Evolutionary conservation across 2,888 invertebrate genomes (phyloP).

Genomic region (Pachycephus smyrnensis): DNA sequence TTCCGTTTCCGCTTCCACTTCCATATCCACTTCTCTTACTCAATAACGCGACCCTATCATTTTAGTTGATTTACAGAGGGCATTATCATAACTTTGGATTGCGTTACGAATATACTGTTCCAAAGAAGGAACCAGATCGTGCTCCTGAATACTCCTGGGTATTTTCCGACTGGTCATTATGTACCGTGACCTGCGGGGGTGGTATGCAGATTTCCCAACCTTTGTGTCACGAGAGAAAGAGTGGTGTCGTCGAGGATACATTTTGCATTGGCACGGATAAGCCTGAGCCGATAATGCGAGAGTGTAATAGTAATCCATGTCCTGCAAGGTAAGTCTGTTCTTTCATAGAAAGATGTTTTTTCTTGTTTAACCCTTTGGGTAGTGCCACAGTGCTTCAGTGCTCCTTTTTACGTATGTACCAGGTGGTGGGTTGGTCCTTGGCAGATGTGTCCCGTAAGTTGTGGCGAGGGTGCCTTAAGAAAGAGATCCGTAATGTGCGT

Average conservation of each 20-base stretch:
- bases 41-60: constrained; percentile 20
- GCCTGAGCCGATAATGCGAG: constrained; percentile 63
- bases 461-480: constrained; percentile 74
- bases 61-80: constrained; percentile 57
- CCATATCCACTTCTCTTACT: constrained; percentile 10
- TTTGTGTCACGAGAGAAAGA: constrained; percentile 73
- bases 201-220: constrained; percentile 74
- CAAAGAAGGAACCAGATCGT: constrained; percentile 71
- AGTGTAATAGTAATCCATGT: constrained; percentile 69
- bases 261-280: constrained; percentile 68
- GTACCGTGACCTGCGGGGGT: constrained; percentile 82
- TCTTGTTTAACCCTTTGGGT: not conserved
- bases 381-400: not conserved
- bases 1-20: constrained; percentile 9
- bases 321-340: constrained; percentile 64
- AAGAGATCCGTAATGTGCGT: constrained; percentile 80
- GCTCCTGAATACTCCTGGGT: constrained; percentile 79
- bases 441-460: constrained; percentile 84
- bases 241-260: constrained; percentile 73
- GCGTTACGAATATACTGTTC: constrained; percentile 85
- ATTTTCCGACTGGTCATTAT: constrained; percentile 84
- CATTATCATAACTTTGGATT: constrained; percentile 84
- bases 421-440: constrained; percentile 89
- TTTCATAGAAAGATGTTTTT: not conserved
- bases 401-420: not conserved